These are phyloP conservation scores for Buathra laborator DNA, from an alignment of 2,888 invertebrate species.

Conservation along the genomic window DNA sequence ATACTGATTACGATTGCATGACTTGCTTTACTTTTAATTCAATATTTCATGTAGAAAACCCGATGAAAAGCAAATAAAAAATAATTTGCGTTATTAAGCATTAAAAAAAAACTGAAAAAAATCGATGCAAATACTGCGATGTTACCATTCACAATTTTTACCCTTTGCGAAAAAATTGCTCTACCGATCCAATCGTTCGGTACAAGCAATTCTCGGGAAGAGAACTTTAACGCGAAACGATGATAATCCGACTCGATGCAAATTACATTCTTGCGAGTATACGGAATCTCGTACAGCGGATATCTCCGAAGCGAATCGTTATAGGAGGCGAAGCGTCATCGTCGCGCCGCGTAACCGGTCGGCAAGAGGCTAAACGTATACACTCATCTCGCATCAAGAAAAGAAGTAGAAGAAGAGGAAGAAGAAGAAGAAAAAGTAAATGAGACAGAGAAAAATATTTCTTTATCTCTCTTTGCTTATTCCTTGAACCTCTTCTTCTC, in stretches of 20 bases:
- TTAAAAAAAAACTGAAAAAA: not conserved
- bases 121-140: not conserved
- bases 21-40: no score
- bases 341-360: slow-evolving; percentile 38
- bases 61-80: no score
- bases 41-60: no score
- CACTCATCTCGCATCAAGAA: slow-evolving; percentile 15
- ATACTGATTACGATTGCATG: no score
- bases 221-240: slow-evolving; percentile 69
- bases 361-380: slow-evolving; percentile 1
- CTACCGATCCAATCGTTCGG: not conserved
- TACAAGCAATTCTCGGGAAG: slow-evolving; percentile 16
- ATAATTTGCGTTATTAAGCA: no score
- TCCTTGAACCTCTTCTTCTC: slow-evolving; percentile 11
- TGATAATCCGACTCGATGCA: slow-evolving; percentile 77
- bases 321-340: slow-evolving; percentile 21
- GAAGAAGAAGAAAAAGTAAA: slow-evolving; percentile 47
- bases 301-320: slow-evolving; percentile 30
- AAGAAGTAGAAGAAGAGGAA: slow-evolving; percentile 18
- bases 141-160: not conserved
- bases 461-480: slow-evolving; percentile 49
- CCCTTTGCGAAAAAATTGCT: not conserved
- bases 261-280: slow-evolving; percentile 71
- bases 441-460: slow-evolving; percentile 48
- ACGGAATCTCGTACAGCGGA: slow-evolving; percentile 8